Base-by-base conservation (phyloP, 2,113 vertebrate genomes). In the Canis aureus region DNA sequence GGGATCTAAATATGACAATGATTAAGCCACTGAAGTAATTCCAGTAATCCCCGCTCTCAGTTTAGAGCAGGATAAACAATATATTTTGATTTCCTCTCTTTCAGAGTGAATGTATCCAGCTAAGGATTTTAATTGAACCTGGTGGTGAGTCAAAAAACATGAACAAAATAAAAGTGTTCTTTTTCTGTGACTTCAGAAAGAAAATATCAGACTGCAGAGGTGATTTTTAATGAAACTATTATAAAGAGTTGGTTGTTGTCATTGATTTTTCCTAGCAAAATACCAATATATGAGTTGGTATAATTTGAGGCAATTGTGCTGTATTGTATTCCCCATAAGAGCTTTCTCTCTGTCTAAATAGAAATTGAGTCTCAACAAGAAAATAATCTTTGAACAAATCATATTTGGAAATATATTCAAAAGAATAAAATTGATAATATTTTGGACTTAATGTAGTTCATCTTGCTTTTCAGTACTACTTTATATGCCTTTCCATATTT, bases 341-440 rank as follows among this genome's bases (percentile, higher is more conserved):
- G 43, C 51, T 96, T 64, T 93, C 78, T 98, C 64, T 95, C 60
- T 93, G 25, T 91, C 69, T 89, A 97, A 64, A 80, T 11, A 97
- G 86, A 98, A 97, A 98, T 97, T 98, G 89, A 80, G 59, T 98
- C 98, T 97, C 96, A 96, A 93, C 60, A 96, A 92, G 92, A 98
- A 98, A 98, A 97, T 95, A 96, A 83, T 97, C 92, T 97, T 98
- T 97, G 84, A 85, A 73, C 85, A 69, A 97, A 98, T 88, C 73
- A 84, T 98, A 96, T 98, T 98, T 98, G 84, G 89, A 98, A 96
- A 98, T 94, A 97, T 87, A 98, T 98, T 98, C 98, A 98, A 98
- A 98, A 97, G 96, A 97, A 97, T 86, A 95, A 95, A 91, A 96
- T 76, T 97, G 97, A 97, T 96, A 96, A 96, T 85, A 78, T 98